These are phyloP conservation scores for Catharus minimus DNA, from an alignment of 2,113 vertebrate species.

Conservation along the genomic window DNA sequence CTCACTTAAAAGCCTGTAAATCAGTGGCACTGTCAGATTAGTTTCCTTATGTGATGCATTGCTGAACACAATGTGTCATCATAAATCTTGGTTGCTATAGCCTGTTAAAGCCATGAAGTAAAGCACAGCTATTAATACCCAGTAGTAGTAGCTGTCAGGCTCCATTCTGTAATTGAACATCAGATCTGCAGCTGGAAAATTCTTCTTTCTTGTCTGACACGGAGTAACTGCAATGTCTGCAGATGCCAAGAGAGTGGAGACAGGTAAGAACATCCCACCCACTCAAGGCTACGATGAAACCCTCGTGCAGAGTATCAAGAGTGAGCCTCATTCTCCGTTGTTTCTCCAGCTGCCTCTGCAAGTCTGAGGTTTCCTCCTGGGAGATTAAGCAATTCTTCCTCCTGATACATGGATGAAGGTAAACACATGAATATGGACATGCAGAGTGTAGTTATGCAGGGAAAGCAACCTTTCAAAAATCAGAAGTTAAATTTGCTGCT, in stretches of 20 bases:
- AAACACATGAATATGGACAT: rapidly evolving
- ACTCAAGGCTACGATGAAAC: background rate
- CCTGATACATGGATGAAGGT: background rate
- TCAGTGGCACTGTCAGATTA: slow-evolving; percentile 34
- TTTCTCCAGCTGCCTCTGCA: background rate
- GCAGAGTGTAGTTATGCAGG: background rate
- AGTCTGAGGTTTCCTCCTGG: background rate
- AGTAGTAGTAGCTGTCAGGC: background rate
- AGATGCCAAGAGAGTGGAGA: background rate
- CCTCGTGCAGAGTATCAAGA: background rate
- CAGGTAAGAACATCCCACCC: background rate
- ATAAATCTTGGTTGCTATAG: slow-evolving; percentile 33
- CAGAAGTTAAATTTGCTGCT: background rate
- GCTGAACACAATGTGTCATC: background rate
- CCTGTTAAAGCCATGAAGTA: slow-evolving; percentile 31
- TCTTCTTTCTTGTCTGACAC: slow-evolving; percentile 1
- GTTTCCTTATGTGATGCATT: slow-evolving; percentile 2
- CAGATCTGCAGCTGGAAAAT: slow-evolving; percentile 10
- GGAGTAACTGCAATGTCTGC: background rate
- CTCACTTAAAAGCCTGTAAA: background rate
- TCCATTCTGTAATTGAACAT: slow-evolving; percentile 31
- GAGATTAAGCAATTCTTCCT: background rate
- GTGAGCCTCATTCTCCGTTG: background rate
- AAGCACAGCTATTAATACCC: slow-evolving; percentile 3
- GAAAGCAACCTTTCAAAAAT: background rate